Evolutionary conservation across 2,113 vertebrate species (phyloP).

Genomic region (Rhineura floridana): DNA sequence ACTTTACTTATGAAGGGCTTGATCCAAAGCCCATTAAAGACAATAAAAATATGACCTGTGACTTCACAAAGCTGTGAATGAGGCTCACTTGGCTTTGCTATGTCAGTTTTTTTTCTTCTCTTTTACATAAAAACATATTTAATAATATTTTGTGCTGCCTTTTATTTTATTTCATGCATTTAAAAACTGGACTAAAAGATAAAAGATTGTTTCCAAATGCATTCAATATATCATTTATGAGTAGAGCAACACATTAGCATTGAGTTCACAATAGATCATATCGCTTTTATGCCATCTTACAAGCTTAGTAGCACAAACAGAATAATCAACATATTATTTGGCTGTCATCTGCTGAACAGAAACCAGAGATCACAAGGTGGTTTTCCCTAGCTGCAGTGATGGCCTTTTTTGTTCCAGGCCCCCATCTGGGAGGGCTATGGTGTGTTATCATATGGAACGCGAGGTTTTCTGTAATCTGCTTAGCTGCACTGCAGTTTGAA

Average conservation of each 20-base stretch:
- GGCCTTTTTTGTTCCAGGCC: slow-evolving; percentile 90
- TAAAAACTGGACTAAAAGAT: slow-evolving; percentile 76
- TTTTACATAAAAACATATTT: slow-evolving; percentile 72
- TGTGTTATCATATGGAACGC: slow-evolving; percentile 97
- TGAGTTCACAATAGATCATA: slow-evolving; percentile 82
- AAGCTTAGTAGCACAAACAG: slow-evolving; percentile 92
- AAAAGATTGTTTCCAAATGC: slow-evolving; percentile 74
- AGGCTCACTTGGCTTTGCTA: not conserved
- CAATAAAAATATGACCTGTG: not conserved
- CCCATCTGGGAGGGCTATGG: slow-evolving; percentile 94
- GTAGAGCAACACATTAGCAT: slow-evolving; percentile 81
- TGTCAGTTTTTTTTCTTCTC: not conserved
- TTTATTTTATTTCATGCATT: slow-evolving; percentile 77
- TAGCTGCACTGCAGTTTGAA: slow-evolving; percentile 92
- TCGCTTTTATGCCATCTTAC: slow-evolving; percentile 83
- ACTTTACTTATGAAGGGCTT: slow-evolving; percentile 34
- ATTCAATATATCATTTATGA: slow-evolving; percentile 78
- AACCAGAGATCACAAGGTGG: slow-evolving; percentile 93
- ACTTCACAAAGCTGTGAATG: not conserved
- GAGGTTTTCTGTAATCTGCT: slow-evolving; percentile 97
- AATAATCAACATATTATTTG: slow-evolving; percentile 91
- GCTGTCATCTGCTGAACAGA: slow-evolving; percentile 95
- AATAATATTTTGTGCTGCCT: slow-evolving; percentile 72
- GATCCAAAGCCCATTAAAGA: not conserved
- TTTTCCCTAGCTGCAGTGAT: slow-evolving; percentile 83